Conservation (phyloP, 2,888 invertebrate species). For the Sinopyrophorus schimmeli region DNA sequence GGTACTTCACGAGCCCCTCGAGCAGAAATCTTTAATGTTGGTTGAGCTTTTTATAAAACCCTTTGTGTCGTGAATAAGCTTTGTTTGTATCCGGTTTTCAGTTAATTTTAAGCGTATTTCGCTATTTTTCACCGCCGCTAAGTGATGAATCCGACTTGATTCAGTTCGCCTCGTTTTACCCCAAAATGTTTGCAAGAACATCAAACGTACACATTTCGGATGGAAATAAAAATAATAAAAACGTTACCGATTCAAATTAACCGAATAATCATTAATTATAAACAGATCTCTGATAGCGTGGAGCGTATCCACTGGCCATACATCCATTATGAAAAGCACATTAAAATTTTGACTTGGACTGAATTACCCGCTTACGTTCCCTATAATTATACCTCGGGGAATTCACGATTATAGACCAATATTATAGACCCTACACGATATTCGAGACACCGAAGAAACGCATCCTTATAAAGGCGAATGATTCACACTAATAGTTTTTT, state of each 20-base stretch:
- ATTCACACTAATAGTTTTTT: too few relatives aligned
- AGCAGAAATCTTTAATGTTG: conserved; percentile 8
- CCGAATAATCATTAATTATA: conserved; percentile 25
- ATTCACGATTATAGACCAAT: conserved; percentile 32
- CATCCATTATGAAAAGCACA: conserved; percentile 29
- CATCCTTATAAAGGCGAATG: too few relatives aligned
- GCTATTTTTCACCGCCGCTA: too few relatives aligned
- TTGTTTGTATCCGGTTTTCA: conserved; percentile 6
- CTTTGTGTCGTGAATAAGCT: neutral
- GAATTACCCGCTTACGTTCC: conserved; percentile 29
- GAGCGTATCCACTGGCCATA: conserved; percentile 18
- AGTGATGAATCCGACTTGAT: too few relatives aligned
- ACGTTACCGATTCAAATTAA: too few relatives aligned
- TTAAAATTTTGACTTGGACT: conserved; percentile 30
- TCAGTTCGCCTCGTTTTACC: too few relatives aligned
- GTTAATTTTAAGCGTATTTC: too few relatives aligned
- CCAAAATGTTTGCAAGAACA: too few relatives aligned
- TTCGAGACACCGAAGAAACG: conserved; percentile 9
- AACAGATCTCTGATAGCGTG: conserved; percentile 23
- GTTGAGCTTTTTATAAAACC: conserved; percentile 10
- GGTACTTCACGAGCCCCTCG: neutral
- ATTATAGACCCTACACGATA: conserved; percentile 27
- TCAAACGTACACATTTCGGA: too few relatives aligned
- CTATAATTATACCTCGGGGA: conserved; percentile 30
- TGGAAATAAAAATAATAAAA: too few relatives aligned